A percentile compares a stretch with the other conserved stretches of the same genome.
These are phyloP conservation scores for Drosophila eugracilis DNA, from an alignment of 1,140 invertebrate genomes.

Conservation along the genomic window DNA sequence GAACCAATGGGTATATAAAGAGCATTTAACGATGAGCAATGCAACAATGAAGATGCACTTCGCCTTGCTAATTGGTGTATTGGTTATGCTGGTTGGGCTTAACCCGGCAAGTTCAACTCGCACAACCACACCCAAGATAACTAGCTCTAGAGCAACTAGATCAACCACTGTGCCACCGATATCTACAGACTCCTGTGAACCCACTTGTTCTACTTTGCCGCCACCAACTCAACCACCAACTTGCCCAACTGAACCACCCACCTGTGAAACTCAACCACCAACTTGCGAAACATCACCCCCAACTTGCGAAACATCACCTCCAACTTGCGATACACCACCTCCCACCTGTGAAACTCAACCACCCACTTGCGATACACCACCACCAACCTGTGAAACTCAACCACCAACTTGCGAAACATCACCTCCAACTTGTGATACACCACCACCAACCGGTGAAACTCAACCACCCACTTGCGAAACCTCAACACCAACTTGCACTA, in stretches of 20 bases:
- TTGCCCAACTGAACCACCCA: background rate
- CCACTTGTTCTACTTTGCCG: too few relatives aligned
- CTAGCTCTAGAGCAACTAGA: too few relatives aligned
- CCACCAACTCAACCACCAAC: too few relatives aligned
- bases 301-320: background rate
- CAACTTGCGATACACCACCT: background rate
- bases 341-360: background rate
- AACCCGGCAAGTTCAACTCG: background rate
- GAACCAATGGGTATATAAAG: slow-evolving; percentile 9
- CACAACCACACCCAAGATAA: too few relatives aligned
- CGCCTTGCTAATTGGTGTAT: background rate
- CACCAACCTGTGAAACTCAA: background rate
- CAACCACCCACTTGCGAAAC: background rate
- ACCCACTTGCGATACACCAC: background rate
- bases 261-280: background rate
- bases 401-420: background rate
- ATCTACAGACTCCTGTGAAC: too few relatives aligned
- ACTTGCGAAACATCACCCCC: background rate
- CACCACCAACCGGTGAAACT: background rate
- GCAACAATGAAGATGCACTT: slow-evolving; percentile 9
- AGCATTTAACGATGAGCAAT: too few relatives aligned
- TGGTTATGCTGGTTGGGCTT: background rate
- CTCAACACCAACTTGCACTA: background rate
- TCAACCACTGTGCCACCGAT: background rate
- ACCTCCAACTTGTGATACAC: background rate